Percentiles rank a stretch among this genome's conserved stretches.
Evolutionary conservation across 2,797 vertebrate species (phyloP).

Genomic region (Craterocephalus amniculus): DNA sequence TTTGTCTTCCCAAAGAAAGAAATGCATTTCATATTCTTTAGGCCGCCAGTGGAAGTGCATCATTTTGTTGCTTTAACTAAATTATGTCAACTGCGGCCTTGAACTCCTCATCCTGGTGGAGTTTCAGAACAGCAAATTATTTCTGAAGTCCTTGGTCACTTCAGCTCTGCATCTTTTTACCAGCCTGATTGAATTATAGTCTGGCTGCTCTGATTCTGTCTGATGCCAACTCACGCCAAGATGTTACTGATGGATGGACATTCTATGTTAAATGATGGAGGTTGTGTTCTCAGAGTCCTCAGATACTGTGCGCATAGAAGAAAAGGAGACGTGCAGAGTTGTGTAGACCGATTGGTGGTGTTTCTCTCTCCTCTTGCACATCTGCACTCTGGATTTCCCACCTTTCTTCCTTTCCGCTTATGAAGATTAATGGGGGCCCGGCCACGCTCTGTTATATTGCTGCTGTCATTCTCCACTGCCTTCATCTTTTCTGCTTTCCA

Average conservation of each 20-base stretch:
- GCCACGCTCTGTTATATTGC: conserved; percentile 41
- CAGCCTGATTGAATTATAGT: conserved; percentile 59
- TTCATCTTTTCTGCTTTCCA: conserved; percentile 53
- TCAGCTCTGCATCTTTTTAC: conserved; percentile 46
- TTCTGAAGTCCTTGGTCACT: conserved; percentile 35
- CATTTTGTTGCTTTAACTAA: conserved; percentile 19
- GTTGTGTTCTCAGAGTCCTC: conserved; percentile 25
- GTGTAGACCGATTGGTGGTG: conserved; percentile 25
- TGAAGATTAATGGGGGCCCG: conserved; percentile 61
- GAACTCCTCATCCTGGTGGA: conserved; percentile 12
- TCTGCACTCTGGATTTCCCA: conserved; percentile 50
- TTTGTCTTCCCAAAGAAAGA: conserved; percentile 12
- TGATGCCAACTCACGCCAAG: conserved; percentile 38
- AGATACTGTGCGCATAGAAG: not conserved
- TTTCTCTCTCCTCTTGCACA: conserved; percentile 38
- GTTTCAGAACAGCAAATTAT: conserved; percentile 44
- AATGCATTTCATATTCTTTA: conserved; percentile 8
- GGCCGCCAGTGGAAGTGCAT: conserved; percentile 8
- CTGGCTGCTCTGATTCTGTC: conserved; percentile 33
- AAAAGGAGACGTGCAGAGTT: conserved; percentile 13
- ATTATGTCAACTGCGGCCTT: conserved; percentile 19
- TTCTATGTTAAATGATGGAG: conserved; percentile 48
- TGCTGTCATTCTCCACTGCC: conserved; percentile 59
- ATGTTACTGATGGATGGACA: conserved; percentile 45
- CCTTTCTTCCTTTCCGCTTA: conserved; percentile 38